Evolutionary conservation across 2,797 vertebrate genomes (phyloP).

Genomic region (Silurus lanzhouensis): DNA sequence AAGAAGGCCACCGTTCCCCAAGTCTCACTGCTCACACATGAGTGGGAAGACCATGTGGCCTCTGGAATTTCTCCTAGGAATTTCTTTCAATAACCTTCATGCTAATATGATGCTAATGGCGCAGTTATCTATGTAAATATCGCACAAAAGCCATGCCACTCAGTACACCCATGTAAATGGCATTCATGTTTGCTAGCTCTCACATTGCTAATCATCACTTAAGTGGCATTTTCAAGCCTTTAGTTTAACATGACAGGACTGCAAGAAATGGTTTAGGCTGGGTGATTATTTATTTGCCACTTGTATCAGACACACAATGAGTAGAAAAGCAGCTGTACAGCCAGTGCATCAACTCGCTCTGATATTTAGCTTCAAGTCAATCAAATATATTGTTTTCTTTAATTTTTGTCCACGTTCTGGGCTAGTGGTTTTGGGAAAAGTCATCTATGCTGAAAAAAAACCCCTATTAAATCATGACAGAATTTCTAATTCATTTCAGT

Average conservation of each 20-base stretch:
- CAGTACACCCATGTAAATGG: not conserved
- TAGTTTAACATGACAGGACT: not conserved
- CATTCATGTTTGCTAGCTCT: not conserved
- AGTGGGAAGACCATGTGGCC: conserved; percentile 1
- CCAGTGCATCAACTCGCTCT: not conserved
- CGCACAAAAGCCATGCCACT: conserved; percentile 8
- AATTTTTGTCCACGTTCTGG: not conserved
- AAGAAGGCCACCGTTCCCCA: conserved; percentile 16
- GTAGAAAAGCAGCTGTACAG: not conserved
- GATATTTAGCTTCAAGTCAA: not conserved
- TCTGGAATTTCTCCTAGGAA: conserved; percentile 7
- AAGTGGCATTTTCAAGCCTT: not conserved
- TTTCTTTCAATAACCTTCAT: conserved; percentile 14
- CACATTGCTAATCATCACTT: conserved; percentile 1
- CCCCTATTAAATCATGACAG: no score
- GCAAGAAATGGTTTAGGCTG: not conserved
- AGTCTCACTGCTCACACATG: conserved; percentile 6
- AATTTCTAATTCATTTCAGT: no score
- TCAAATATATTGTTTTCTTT: not conserved
- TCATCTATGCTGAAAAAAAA: no score
- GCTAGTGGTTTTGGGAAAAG: not conserved
- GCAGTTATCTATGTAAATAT: conserved; percentile 50
- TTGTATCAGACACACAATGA: not conserved
- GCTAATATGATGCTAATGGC: conserved; percentile 34
- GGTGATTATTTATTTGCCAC: not conserved